phyloP scores from a whole-genome alignment of 2,888 invertebrate genomes.

The Cosmia pyralina region DNA sequence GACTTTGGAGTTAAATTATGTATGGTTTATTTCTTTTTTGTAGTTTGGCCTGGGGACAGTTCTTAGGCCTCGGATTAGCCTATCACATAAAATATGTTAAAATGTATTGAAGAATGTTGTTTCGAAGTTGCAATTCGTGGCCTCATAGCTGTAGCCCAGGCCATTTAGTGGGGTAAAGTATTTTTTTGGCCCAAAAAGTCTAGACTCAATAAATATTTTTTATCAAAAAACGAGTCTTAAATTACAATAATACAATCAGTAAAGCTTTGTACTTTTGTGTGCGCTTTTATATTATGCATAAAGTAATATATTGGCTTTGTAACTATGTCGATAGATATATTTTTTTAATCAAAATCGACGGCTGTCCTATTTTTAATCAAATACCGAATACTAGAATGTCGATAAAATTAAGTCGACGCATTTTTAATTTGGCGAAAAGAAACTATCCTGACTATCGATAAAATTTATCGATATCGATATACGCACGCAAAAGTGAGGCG shows the following conservation, averaged over 20 bases:
- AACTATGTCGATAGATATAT: conserved; percentile 62
- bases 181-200: conserved; percentile 44
- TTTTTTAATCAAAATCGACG: conserved; percentile 65
- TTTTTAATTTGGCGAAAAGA: conserved; percentile 42
- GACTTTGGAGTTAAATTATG: conserved; percentile 74
- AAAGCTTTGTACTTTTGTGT: conserved; percentile 61
- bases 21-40: conserved; percentile 52
- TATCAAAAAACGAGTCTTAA: conserved; percentile 62
- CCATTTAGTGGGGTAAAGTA: conserved; percentile 44
- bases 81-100: conserved; percentile 36
- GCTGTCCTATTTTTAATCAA: conserved; percentile 39
- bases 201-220: conserved; percentile 66
- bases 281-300: conserved; percentile 43
- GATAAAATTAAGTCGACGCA: conserved; percentile 30
- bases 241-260: conserved; percentile 54
- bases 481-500: conserved; percentile 57
- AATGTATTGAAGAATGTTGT: conserved; percentile 23
- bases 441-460: conserved; percentile 31
- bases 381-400: conserved; percentile 22
- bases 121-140: conserved; percentile 40
- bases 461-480: conserved; percentile 31
- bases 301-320: conserved; percentile 33
- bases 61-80: conserved; percentile 29
- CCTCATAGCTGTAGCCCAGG: conserved; percentile 35
- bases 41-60: conserved; percentile 39